Conservation (phyloP, 2,797 vertebrate genomes). For the Diplodus puntazzo region DNA sequence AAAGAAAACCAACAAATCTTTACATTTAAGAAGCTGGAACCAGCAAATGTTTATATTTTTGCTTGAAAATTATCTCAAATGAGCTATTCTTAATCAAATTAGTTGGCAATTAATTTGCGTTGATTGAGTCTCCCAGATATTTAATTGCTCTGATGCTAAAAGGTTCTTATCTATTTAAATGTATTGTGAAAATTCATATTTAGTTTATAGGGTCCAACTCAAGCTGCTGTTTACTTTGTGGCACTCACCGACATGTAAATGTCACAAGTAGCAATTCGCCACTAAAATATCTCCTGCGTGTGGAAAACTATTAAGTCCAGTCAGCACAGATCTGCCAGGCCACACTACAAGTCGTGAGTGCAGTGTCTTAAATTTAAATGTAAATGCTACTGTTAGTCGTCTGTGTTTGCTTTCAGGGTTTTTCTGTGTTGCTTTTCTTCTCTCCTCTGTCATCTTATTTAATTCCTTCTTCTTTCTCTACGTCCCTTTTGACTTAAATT, state of each 20-base stretch:
- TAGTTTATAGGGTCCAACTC: neutral
- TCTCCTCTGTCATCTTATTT: slow-evolving; percentile 15
- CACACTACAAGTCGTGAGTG: neutral
- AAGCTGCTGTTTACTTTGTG: slow-evolving; percentile 1
- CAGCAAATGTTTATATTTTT: too few species aligned
- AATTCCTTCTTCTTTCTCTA: slow-evolving; percentile 4
- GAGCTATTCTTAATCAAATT: too few species aligned
- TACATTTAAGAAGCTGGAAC: too few species aligned
- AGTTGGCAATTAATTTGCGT: too few species aligned
- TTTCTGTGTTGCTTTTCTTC: slow-evolving; percentile 24
- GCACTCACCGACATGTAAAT: neutral
- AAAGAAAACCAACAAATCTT: too few species aligned
- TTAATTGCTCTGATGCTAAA: neutral
- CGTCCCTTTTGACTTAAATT: slow-evolving; percentile 16
- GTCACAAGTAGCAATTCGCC: neutral
- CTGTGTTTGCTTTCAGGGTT: slow-evolving; percentile 26
- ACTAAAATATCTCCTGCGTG: neutral
- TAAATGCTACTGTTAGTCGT: slow-evolving; percentile 13
- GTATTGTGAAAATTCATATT: neutral
- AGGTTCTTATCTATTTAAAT: neutral
- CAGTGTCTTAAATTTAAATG: slow-evolving; percentile 3
- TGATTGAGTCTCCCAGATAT: neutral
- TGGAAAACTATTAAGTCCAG: neutral
- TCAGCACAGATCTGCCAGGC: neutral
- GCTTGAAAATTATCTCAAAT: too few species aligned